Conservation (phyloP, 2,113 vertebrate genomes). For the Colaptes auratus region DNA sequence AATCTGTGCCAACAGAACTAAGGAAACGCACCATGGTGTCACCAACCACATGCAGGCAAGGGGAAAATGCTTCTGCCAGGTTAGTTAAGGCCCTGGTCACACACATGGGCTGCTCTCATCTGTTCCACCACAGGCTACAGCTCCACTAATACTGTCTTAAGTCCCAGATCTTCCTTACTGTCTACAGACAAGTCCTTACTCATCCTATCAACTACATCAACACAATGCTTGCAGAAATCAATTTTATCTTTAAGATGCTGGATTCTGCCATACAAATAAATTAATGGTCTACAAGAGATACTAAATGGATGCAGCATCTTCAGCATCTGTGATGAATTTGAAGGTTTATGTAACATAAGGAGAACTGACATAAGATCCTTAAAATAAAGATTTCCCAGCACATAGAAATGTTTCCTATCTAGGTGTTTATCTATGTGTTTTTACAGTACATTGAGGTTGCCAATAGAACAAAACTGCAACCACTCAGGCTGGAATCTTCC, state of each 20-base stretch:
- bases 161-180: background rate
- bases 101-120: background rate
- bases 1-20: background rate
- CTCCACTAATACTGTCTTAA: conserved; percentile 2
- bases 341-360: background rate
- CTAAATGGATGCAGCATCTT: conserved; percentile 1
- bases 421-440: background rate
- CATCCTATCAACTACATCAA: conserved; percentile 32
- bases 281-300: conserved; percentile 15
- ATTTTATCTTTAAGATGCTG: conserved; percentile 40
- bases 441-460: background rate
- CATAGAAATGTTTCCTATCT: background rate
- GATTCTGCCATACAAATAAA: conserved; percentile 23
- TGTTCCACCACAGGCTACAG: background rate
- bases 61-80: background rate
- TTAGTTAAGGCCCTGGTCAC: background rate
- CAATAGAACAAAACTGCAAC: background rate
- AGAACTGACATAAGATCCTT: background rate
- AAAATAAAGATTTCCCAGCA: background rate
- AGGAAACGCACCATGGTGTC: background rate
- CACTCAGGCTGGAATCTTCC: background rate
- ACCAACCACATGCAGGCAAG: background rate
- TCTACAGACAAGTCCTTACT: background rate
- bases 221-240: conserved; percentile 41
- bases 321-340: background rate